phyloP scores from a whole-genome alignment of 2,797 vertebrate species.

The Thaleichthys pacificus region DNA sequence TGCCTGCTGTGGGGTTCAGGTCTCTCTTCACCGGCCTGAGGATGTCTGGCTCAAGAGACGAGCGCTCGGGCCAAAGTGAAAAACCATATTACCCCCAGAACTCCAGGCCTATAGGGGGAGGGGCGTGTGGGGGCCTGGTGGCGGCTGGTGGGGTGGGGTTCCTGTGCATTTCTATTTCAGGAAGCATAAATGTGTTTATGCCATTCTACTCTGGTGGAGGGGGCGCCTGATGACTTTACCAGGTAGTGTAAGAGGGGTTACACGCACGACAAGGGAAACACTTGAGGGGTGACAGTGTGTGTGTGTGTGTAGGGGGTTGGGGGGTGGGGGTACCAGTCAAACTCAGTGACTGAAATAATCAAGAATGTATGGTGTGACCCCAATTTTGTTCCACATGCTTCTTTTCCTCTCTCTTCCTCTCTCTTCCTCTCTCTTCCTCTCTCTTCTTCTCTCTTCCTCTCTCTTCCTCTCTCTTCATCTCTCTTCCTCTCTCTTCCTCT shows the following conservation, averaged over 20 bases:
- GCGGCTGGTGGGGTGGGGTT: neutral
- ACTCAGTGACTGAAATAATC: neutral
- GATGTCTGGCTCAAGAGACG: neutral
- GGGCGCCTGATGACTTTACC: conserved; percentile 58
- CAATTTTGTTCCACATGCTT: neutral
- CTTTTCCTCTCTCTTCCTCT: conserved; percentile 1
- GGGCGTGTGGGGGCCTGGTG: too few species aligned
- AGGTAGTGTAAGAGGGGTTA: conserved; percentile 44
- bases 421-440: conserved; percentile 10
- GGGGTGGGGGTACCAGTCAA: neutral
- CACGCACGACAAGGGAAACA: neutral
- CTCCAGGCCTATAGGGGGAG: conserved; percentile 18
- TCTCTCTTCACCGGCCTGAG: neutral
- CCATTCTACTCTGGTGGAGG: conserved; percentile 31
- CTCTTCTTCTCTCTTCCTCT: neutral
- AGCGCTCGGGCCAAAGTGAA: conserved; percentile 45
- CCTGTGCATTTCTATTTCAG: conserved; percentile 54
- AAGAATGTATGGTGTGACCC: neutral
- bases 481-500: conserved; percentile 1
- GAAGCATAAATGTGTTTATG: conserved; percentile 35
- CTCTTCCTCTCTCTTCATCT: neutral
- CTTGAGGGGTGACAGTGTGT: neutral
- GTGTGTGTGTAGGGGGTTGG: neutral
- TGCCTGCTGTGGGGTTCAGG: neutral
- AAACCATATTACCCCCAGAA: conserved; percentile 41